phyloP scores from a whole-genome alignment of 2,797 vertebrate genomes.

The Anomalospiza imberbis region DNA sequence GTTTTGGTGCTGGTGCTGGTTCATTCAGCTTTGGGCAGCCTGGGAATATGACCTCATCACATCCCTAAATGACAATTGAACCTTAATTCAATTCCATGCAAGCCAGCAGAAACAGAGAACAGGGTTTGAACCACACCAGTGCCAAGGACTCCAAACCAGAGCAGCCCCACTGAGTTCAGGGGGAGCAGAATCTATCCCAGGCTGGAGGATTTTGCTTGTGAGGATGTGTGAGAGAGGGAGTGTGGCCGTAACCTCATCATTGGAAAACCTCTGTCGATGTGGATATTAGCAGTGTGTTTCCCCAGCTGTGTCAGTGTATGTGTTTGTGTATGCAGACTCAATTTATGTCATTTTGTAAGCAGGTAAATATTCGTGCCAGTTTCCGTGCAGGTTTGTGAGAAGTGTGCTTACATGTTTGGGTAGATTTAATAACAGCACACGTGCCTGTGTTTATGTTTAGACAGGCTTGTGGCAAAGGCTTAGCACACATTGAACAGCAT shows the following conservation, averaged over 20 bases:
- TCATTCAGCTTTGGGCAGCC: not conserved
- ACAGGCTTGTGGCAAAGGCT: not conserved
- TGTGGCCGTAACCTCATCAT: not conserved
- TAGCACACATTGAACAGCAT: not conserved
- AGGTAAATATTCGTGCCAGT: slow-evolving; percentile 10
- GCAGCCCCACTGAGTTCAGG: not conserved
- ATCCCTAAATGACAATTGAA: not conserved
- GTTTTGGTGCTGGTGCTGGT: not conserved
- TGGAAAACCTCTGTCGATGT: not conserved
- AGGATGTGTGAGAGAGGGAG: not conserved
- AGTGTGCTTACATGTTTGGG: not conserved
- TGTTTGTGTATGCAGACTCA: slow-evolving; percentile 20
- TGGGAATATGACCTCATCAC: not conserved
- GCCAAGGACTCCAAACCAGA: not conserved
- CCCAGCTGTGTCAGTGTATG: not conserved
- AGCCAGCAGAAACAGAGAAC: not conserved
- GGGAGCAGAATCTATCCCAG: not conserved
- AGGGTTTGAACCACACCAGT: fast-evolving
- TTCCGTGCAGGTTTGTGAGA: not conserved
- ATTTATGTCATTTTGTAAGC: slow-evolving; percentile 25
- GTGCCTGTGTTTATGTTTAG: not conserved
- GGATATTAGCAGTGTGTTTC: slow-evolving; percentile 13
- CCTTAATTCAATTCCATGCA: not conserved
- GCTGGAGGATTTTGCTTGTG: not conserved
- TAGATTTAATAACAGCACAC: slow-evolving; percentile 11